Conservation (phyloP, 2,113 vertebrate genomes). For the Silurus glanis region DNA sequence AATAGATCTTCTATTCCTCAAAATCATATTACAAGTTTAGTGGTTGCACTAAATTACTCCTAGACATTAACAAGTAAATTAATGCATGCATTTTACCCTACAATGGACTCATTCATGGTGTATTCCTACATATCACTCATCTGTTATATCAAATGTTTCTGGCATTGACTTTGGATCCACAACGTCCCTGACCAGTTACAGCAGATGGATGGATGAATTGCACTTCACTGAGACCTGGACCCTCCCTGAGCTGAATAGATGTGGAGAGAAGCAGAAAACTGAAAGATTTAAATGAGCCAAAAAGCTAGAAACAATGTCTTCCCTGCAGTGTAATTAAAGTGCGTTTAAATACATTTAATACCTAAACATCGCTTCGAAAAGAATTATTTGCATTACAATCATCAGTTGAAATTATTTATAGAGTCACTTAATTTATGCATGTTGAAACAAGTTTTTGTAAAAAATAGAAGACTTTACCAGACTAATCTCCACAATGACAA, state of each 20-base stretch:
- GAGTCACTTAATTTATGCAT: neutral
- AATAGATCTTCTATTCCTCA: neutral
- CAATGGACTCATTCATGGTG: neutral
- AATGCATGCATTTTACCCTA: neutral
- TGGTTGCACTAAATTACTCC: neutral
- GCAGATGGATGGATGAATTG: neutral
- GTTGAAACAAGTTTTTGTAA: conserved; percentile 1
- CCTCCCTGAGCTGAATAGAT: neutral
- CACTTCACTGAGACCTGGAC: neutral
- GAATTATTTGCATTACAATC: neutral
- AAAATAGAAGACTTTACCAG: neutral
- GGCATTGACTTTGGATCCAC: neutral
- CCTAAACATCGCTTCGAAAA: neutral
- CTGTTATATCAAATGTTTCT: neutral
- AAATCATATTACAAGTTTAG: too few relatives aligned
- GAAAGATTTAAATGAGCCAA: neutral
- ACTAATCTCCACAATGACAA: neutral
- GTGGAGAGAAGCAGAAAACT: neutral
- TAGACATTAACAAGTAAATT: neutral
- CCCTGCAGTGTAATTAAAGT: too few relatives aligned
- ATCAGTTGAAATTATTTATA: neutral
- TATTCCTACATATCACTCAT: neutral
- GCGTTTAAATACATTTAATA: neutral
- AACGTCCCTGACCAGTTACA: neutral
- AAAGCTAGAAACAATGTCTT: neutral